Conservation (phyloP, 2,888 invertebrate genomes). For the Fragum whitleyi region DNA sequence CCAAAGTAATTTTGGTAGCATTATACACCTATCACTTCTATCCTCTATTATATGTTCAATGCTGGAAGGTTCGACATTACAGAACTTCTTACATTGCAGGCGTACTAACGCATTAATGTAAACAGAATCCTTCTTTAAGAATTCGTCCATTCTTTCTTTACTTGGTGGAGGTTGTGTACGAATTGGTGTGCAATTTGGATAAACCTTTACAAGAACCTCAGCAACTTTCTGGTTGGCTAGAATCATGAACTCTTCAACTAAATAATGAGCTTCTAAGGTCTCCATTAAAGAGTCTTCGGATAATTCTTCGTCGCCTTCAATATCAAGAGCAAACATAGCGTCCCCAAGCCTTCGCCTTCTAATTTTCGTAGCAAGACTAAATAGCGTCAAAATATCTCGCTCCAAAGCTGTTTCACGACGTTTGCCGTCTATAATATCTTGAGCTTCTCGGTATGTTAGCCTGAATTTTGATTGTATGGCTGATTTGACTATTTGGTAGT, state of each 20-base stretch:
- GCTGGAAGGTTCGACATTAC: slow-evolving; percentile 3
- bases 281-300: slow-evolving; percentile 31
- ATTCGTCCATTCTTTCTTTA: slow-evolving; percentile 51
- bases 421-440: slow-evolving; percentile 59
- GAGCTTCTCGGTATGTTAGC: slow-evolving; percentile 68
- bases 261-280: slow-evolving; percentile 61
- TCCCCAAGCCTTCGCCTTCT: slow-evolving; percentile 53
- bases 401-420: slow-evolving; percentile 8
- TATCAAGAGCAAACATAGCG: slow-evolving; percentile 57
- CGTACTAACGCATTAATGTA: slow-evolving; percentile 52
- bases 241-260: slow-evolving; percentile 70
- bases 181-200: slow-evolving; percentile 55
- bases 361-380: slow-evolving; percentile 44
- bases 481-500: slow-evolving; percentile 43
- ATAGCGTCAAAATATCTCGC: slow-evolving; percentile 39
- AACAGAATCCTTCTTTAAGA: slow-evolving; percentile 40
- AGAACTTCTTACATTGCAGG: slow-evolving; percentile 51
- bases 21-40: slow-evolving; percentile 17
- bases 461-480: slow-evolving; percentile 57
- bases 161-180: slow-evolving; percentile 64
- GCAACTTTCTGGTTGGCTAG: slow-evolving; percentile 63
- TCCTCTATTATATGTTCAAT: slow-evolving; percentile 21
- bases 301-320: slow-evolving; percentile 45
- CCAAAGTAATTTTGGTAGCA: slow-evolving; percentile 36
- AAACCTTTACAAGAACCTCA: slow-evolving; percentile 37